phyloP scores from a whole-genome alignment of 2,888 invertebrate genomes.

The Molanna angustata region DNA sequence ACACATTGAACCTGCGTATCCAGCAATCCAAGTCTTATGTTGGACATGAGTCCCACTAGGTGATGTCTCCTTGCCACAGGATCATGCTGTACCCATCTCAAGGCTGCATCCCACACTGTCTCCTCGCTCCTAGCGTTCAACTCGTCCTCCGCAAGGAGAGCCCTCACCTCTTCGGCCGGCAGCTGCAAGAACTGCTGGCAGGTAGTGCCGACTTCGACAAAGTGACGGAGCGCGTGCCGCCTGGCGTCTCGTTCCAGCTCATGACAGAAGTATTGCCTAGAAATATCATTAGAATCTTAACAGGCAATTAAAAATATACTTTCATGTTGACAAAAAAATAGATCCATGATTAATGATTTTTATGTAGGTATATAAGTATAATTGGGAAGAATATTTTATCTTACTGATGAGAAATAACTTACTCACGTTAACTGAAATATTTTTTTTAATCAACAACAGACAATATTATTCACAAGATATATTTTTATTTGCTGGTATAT shows the following conservation, averaged over 20 bases:
- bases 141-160: slow-evolving; percentile 78
- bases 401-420: no score
- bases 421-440: no score
- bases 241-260: slow-evolving; percentile 67
- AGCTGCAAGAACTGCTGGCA: slow-evolving; percentile 75
- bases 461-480: no score
- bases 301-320: not conserved
- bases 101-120: slow-evolving; percentile 79
- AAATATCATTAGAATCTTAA: slow-evolving; percentile 34
- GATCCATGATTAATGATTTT: no score
- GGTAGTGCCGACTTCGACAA: slow-evolving; percentile 67
- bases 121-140: slow-evolving; percentile 87
- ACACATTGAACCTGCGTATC: slow-evolving; percentile 79
- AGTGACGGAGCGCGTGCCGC: slow-evolving; percentile 72
- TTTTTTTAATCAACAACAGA: no score
- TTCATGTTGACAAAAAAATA: no score
- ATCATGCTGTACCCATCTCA: slow-evolving; percentile 84
- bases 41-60: slow-evolving; percentile 76
- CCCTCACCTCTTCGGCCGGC: slow-evolving; percentile 68
- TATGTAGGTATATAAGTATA: no score
- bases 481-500: no score
- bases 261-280: slow-evolving; percentile 67
- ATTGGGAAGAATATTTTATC: no score
- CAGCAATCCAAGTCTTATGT: slow-evolving; percentile 77
- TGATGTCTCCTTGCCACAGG: slow-evolving; percentile 68